phyloP scores from a whole-genome alignment of 2,888 invertebrate species.

The Biston betularia region DNA sequence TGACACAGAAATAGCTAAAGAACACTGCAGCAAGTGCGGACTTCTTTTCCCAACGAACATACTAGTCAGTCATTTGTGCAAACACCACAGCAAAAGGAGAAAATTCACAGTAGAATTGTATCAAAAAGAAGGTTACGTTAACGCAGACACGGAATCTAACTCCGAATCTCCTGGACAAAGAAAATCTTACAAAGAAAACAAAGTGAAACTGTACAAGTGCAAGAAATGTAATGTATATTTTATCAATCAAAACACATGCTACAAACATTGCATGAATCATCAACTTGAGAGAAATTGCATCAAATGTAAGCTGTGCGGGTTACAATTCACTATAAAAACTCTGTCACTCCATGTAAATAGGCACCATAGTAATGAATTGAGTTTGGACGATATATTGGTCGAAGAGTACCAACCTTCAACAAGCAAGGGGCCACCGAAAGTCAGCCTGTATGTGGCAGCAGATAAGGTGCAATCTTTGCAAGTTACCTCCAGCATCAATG shows the following conservation, averaged over 20 bases:
- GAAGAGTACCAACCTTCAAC: slow-evolving; percentile 52
- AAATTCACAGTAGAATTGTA: slow-evolving; percentile 33
- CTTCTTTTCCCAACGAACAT: slow-evolving; percentile 54
- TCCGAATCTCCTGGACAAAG: slow-evolving; percentile 7
- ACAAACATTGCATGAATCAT: slow-evolving; percentile 56
- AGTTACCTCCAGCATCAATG: slow-evolving; percentile 57
- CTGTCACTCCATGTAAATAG: slow-evolving; percentile 56
- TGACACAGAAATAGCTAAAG: slow-evolving; percentile 41
- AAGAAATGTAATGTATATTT: slow-evolving; percentile 63
- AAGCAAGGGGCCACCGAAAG: slow-evolving; percentile 23
- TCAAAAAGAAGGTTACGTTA: neutral
- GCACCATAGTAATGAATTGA: slow-evolving; percentile 58
- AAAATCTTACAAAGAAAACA: neutral
- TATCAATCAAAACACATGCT: slow-evolving; percentile 52
- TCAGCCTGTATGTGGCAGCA: slow-evolving; percentile 52
- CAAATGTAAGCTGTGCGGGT: slow-evolving; percentile 65
- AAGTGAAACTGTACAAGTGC: slow-evolving; percentile 49
- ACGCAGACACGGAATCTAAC: slow-evolving; percentile 21
- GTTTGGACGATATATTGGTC: slow-evolving; percentile 56
- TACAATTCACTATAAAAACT: slow-evolving; percentile 61
- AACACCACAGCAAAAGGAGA: slow-evolving; percentile 54
- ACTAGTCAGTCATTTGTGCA: slow-evolving; percentile 55
- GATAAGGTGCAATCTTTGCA: slow-evolving; percentile 61
- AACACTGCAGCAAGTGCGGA: slow-evolving; percentile 58
- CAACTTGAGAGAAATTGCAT: slow-evolving; percentile 56